Percentiles rank a stretch among this genome's conserved stretches.
Evolutionary conservation across 2,113 vertebrate genomes (phyloP).

Genomic region (Elephas maximus): DNA sequence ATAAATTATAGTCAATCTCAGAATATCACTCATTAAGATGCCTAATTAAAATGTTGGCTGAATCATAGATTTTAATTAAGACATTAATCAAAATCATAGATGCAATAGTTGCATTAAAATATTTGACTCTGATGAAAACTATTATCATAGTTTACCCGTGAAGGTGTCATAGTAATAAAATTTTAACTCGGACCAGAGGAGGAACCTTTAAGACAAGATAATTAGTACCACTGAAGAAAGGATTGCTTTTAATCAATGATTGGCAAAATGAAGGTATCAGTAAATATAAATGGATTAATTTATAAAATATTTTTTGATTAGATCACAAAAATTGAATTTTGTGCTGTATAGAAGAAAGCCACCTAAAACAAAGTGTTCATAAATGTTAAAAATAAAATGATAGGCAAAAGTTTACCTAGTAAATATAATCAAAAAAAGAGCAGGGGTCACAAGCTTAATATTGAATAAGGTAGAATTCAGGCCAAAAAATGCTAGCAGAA

Average conservation of each 20-base stretch:
- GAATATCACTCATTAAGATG: neutral
- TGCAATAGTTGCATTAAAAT: neutral
- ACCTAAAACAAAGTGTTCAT: neutral
- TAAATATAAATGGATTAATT: neutral
- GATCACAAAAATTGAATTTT: neutral
- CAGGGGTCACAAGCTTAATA: neutral
- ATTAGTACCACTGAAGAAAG: neutral
- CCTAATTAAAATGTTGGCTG: neutral
- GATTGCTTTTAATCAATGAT: neutral
- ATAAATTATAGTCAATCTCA: neutral
- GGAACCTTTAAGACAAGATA: neutral
- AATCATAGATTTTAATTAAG: neutral
- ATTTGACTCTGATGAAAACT: neutral
- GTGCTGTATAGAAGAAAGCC: neutral
- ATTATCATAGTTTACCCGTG: neutral
- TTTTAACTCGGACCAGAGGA: neutral
- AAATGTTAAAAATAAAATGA: slow-evolving; percentile 4
- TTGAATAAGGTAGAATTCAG: neutral
- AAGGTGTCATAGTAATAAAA: neutral
- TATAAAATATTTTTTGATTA: slow-evolving; percentile 1
- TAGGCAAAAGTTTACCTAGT: neutral
- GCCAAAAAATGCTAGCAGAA: neutral
- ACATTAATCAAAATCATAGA: neutral
- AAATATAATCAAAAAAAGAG: neutral
- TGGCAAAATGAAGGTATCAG: neutral